phyloP scores from a whole-genome alignment of 2,113 vertebrate species.

The Dromaius novaehollandiae region DNA sequence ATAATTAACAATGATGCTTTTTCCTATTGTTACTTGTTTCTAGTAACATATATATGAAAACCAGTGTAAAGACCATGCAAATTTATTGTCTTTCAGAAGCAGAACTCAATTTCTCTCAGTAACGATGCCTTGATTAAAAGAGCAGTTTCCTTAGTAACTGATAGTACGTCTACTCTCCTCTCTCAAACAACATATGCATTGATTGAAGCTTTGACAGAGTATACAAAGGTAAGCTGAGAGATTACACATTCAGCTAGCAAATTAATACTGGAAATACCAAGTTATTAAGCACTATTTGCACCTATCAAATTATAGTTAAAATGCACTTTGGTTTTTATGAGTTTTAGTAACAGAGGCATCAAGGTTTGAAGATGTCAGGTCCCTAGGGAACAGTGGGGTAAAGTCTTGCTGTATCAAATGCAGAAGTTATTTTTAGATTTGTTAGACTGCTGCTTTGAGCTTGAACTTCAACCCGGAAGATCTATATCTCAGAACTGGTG shows the following conservation, averaged over 20 bases:
- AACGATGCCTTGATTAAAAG: slow-evolving; percentile 78
- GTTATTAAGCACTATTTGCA: not conserved
- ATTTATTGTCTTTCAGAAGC: slow-evolving; percentile 73
- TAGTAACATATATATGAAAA: not conserved
- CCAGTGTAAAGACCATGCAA: rapidly evolving
- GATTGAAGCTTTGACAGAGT: slow-evolving; percentile 82
- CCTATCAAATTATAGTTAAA: not conserved
- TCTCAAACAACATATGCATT: slow-evolving; percentile 80
- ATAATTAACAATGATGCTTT: rapidly evolving
- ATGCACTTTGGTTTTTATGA: not conserved
- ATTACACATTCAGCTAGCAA: not conserved
- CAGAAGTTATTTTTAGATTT: not conserved
- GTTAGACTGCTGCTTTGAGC: not conserved
- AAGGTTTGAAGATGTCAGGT: not conserved
- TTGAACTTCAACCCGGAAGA: not conserved
- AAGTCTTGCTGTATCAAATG: rapidly evolving
- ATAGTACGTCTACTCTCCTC: slow-evolving; percentile 81
- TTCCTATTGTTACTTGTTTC: rapidly evolving
- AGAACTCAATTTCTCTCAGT: slow-evolving; percentile 70
- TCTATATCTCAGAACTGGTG: not conserved
- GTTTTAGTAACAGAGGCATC: not conserved
- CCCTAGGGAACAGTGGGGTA: rapidly evolving
- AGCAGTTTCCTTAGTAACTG: slow-evolving; percentile 79
- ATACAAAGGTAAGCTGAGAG: slow-evolving; percentile 74
- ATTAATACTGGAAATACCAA: not conserved